A percentile compares a stretch with the other conserved stretches of the same genome.
These are phyloP conservation scores for Zophobas morio DNA, from an alignment of 1,140 invertebrate genomes.

Conservation along the genomic window DNA sequence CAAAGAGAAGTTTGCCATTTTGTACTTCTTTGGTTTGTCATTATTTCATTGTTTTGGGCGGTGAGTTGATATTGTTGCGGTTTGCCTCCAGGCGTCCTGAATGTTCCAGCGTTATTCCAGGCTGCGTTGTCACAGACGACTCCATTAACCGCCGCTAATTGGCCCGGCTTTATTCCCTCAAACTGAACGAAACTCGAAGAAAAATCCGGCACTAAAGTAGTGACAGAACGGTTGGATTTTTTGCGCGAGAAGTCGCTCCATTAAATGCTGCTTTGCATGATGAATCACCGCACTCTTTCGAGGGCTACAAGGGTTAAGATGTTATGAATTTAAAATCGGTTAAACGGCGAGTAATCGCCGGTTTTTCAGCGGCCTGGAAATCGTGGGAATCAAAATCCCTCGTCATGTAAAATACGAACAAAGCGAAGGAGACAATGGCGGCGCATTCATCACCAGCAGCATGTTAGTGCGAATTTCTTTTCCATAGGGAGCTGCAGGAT, in stretches of 20 bases:
- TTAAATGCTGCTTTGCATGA: too few relatives aligned
- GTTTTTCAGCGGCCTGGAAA: background rate
- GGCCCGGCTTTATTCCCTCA: background rate
- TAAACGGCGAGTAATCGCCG: background rate
- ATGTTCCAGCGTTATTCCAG: conserved; percentile 12
- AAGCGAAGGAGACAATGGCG: conserved; percentile 27
- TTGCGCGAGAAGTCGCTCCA: too few relatives aligned
- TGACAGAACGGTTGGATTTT: too few relatives aligned
- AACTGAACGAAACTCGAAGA: too few relatives aligned
- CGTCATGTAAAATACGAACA: conserved; percentile 19
- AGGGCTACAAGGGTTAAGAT: background rate
- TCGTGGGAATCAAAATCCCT: conserved; percentile 40
- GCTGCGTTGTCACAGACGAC: conserved; percentile 17
- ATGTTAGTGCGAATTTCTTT: conserved; percentile 29
- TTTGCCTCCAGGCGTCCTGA: conserved; percentile 27
- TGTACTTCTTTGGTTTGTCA: conserved; percentile 60
- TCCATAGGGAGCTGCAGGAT: background rate
- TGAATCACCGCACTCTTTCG: background rate
- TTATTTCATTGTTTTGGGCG: conserved; percentile 60
- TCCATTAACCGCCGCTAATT: conserved; percentile 22
- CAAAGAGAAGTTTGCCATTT: conserved; percentile 52
- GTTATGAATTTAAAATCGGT: background rate
- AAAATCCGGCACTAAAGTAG: background rate
- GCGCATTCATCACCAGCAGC: conserved; percentile 27
- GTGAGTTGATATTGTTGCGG: conserved; percentile 45